Conservation (phyloP, 2,888 invertebrate genomes). For the Noctua janthe region DNA sequence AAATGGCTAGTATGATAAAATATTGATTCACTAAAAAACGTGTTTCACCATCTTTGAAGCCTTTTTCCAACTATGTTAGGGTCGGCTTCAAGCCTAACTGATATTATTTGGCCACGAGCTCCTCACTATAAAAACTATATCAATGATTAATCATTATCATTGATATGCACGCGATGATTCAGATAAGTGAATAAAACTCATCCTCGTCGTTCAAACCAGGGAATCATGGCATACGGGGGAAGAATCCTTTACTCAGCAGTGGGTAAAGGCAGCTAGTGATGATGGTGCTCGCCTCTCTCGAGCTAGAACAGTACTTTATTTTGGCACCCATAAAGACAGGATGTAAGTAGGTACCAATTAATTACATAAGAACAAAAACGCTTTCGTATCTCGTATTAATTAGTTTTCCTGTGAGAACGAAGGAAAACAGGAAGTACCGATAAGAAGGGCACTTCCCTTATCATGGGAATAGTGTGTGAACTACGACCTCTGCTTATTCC, state of each 20-base stretch:
- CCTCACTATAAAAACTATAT: too few relatives aligned
- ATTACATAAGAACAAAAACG: not conserved
- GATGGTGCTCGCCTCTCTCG: not conserved
- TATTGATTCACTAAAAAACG: not conserved
- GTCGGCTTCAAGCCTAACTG: too few relatives aligned
- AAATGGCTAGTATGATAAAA: not conserved
- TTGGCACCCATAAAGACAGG: not conserved
- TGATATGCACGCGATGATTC: not conserved
- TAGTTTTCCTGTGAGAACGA: not conserved
- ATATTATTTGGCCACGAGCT: too few relatives aligned
- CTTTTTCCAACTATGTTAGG: too few relatives aligned
- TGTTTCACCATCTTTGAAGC: too few relatives aligned
- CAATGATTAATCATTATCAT: too few relatives aligned
- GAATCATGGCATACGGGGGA: not conserved
- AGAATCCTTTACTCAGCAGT: not conserved
- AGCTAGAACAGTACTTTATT: not conserved
- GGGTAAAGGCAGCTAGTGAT: too few relatives aligned
- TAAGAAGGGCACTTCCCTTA: not conserved
- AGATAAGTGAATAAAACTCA: not conserved
- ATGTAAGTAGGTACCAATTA: not conserved
- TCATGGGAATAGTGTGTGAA: not conserved
- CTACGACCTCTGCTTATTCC: not conserved
- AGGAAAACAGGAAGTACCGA: not conserved
- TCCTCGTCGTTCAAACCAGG: not conserved
- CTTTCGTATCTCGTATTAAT: not conserved